Percentiles rank a stretch among this genome's conserved stretches.
Conservation (phyloP, 2,888 invertebrate genomes). For the Ichneumoninae sp. region DNA sequence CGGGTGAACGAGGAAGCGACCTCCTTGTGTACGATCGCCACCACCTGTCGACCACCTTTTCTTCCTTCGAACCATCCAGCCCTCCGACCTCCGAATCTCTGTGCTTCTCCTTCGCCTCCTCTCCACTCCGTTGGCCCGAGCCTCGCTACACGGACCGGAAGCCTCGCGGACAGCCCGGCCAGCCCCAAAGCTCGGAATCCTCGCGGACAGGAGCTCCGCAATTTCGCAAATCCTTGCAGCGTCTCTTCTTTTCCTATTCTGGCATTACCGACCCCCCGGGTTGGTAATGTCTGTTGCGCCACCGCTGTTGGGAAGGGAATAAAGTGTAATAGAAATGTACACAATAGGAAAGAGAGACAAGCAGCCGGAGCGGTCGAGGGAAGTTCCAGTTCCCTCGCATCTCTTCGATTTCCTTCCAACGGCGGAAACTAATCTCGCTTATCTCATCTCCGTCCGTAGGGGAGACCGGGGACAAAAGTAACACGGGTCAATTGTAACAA, state of each 20-base stretch:
- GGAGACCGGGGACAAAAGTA: too few relatives aligned
- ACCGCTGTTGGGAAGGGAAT: background rate
- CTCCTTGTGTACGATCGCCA: conserved; percentile 37
- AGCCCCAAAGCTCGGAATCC: conserved; percentile 44
- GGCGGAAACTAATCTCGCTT: conserved; percentile 1
- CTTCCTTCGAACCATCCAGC: background rate
- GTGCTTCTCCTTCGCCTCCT: conserved; percentile 26
- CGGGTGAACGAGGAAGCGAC: conserved; percentile 11
- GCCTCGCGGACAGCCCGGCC: conserved; percentile 37
- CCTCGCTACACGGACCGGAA: conserved; percentile 19
- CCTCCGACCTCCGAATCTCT: conserved; percentile 7
- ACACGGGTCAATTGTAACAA: too few relatives aligned
- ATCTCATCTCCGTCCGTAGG: background rate
- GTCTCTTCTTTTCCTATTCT: conserved; percentile 45
- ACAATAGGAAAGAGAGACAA: background rate
- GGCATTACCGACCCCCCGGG: background rate
- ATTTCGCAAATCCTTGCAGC: conserved; percentile 46
- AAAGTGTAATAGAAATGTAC: conserved; percentile 31
- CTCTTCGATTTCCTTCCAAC: conserved; percentile 2
- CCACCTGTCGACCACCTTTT: conserved; percentile 47
- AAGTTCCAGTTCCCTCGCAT: background rate
- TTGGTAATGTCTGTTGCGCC: background rate
- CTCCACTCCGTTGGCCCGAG: background rate
- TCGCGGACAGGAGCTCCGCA: conserved; percentile 46
- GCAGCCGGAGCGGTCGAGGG: background rate